Evolutionary conservation across 37 sponge, comb jelly and placozoan species (phyloP).

Genomic region (Agelas oroides): DNA sequence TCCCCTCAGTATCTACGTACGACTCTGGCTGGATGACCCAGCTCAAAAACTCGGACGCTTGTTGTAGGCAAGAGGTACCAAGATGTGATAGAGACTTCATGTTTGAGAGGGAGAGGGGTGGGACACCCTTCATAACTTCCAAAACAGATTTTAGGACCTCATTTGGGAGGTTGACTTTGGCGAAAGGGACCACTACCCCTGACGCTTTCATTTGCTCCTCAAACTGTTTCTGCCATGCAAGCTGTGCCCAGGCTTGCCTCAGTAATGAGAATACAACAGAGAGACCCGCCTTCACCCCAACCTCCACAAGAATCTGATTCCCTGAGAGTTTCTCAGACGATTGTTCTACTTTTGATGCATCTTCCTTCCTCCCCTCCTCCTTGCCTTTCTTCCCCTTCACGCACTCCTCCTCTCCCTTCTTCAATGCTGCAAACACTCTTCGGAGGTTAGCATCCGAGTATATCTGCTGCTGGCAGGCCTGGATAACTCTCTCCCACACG

Average conservation of each 20-base stretch:
- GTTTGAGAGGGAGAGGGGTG: constrained; percentile 56
- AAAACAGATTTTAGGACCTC: constrained; percentile 46
- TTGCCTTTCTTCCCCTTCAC: not conserved
- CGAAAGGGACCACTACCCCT: not conserved
- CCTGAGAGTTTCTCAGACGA: constrained; percentile 6
- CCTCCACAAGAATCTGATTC: constrained; percentile 73
- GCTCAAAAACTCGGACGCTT: constrained; percentile 66
- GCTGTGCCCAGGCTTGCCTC: constrained; percentile 82
- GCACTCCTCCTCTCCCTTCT: constrained; percentile 26
- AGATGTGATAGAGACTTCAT: constrained; percentile 30
- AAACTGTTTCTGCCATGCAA: constrained; percentile 49
- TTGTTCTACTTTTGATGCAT: not conserved
- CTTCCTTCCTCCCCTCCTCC: not conserved
- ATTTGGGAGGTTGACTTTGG: constrained; percentile 49
- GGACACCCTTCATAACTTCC: constrained; percentile 20
- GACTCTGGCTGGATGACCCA: constrained; percentile 45
- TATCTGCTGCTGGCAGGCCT: not conserved
- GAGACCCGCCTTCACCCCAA: constrained; percentile 85
- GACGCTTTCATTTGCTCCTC: constrained; percentile 1
- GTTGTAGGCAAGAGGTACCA: constrained; percentile 31
- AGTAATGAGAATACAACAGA: constrained; percentile 85
- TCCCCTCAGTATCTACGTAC: constrained; percentile 50
- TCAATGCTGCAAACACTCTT: constrained; percentile 7
- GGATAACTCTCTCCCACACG: constrained; percentile 47
- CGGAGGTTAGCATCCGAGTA: constrained; percentile 26